Conservation (phyloP, 2,888 invertebrate species). For the Enchytraeus crypticus region DNA sequence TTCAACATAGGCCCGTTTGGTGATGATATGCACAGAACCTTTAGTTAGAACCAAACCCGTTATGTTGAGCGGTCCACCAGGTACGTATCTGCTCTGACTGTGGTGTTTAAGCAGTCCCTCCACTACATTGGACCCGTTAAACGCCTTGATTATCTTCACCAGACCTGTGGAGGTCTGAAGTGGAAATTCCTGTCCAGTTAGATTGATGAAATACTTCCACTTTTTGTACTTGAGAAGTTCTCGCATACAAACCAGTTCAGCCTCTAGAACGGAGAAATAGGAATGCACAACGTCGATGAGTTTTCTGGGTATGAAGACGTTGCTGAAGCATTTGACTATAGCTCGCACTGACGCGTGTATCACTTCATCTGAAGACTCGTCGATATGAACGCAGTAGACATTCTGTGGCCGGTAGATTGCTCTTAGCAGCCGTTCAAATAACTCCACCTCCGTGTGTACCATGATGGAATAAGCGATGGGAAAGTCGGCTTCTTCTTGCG, state of each 20-base stretch:
- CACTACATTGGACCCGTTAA: constrained; percentile 25
- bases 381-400: constrained; percentile 43
- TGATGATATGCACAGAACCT: constrained; percentile 24
- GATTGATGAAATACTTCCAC: too few species aligned
- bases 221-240: constrained; percentile 14
- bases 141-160: constrained; percentile 23
- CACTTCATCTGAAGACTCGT: constrained; percentile 30
- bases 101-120: constrained; percentile 24
- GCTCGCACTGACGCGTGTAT: constrained; percentile 27
- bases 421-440: constrained; percentile 34
- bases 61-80: constrained; percentile 13
- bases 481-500: constrained; percentile 29
- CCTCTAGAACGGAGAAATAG: constrained; percentile 21
- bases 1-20: constrained; percentile 20
- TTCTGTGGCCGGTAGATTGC: constrained; percentile 42
- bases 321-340: constrained; percentile 32
- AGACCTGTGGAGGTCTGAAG: constrained; percentile 24
- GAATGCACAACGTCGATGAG: constrained; percentile 29
- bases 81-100: constrained; percentile 14
- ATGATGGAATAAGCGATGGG: constrained; percentile 37
- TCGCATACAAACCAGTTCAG: constrained; percentile 24
- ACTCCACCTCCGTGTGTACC: constrained; percentile 31
- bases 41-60: constrained; percentile 20
- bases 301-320: constrained; percentile 32
- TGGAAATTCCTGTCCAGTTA: too few species aligned